These are phyloP conservation scores for Tetramorium parvispinum DNA, from an alignment of 1,140 invertebrate species.

Conservation along the genomic window DNA sequence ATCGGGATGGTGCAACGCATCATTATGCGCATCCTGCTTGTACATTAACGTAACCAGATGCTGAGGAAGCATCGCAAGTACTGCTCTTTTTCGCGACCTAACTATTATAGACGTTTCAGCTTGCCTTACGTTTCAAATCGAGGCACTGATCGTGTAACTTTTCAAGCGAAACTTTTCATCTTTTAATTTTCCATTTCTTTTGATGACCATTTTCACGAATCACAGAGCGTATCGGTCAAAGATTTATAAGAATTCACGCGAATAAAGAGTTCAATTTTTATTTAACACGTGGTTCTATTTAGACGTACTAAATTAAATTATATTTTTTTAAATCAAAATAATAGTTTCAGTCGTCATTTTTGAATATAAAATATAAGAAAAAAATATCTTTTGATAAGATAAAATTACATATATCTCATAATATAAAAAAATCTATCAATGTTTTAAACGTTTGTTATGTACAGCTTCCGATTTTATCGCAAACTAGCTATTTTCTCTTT, in stretches of 20 bases:
- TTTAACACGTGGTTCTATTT: not conserved
- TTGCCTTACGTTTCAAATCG: not conserved
- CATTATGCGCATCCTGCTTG: constrained; percentile 48
- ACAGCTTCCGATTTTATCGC: not conserved
- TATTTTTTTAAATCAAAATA: not conserved
- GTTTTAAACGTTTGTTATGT: no score
- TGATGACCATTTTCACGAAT: not conserved
- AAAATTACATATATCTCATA: not conserved
- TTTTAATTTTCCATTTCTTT: not conserved
- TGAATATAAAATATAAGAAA: not conserved
- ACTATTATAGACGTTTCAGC: constrained; percentile 15
- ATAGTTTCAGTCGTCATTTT: not conserved
- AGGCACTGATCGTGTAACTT: not conserved
- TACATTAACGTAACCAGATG: constrained; percentile 47
- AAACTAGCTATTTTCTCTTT: not conserved
- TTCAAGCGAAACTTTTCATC: not conserved
- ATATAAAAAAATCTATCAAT: not conserved
- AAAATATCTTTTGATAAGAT: not conserved
- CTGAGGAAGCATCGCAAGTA: not conserved
- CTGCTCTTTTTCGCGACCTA: constrained; percentile 9
- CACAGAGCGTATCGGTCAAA: not conserved
- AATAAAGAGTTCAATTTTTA: not conserved
- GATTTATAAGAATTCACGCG: not conserved
- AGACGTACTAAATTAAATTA: not conserved
- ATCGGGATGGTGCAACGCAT: constrained; percentile 39